phyloP scores from a whole-genome alignment of 1,140 invertebrate species.

The Zeugodacus cucurbitae region DNA sequence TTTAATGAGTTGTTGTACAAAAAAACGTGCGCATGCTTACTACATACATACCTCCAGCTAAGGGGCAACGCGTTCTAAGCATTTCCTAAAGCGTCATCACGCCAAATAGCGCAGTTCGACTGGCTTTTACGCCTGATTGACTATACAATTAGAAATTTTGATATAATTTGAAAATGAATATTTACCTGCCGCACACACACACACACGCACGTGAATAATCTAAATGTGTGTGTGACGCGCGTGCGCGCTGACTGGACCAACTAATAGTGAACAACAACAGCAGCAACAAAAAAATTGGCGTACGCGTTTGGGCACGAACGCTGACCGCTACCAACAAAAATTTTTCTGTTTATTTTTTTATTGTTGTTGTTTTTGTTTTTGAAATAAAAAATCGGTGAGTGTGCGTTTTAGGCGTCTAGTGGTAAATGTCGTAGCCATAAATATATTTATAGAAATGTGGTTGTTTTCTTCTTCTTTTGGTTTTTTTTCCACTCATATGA shows the following conservation, averaged over 20 bases:
- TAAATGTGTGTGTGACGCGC: not conserved
- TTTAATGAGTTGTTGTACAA: too few species aligned
- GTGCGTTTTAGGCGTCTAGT: not conserved
- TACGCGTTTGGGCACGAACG: not conserved
- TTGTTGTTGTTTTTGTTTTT: too few species aligned
- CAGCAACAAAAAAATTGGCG: not conserved
- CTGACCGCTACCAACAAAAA: not conserved
- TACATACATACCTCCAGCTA: not conserved
- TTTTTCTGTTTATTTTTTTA: too few species aligned
- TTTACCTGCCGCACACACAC: not conserved
- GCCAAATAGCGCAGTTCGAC: not conserved
- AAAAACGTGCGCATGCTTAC: too few species aligned
- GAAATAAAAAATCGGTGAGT: not conserved
- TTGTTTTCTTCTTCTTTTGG: not conserved
- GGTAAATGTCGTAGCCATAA: not conserved
- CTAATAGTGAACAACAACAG: not conserved
- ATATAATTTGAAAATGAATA: not conserved
- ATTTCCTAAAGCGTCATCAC: not conserved
- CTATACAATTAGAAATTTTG: conserved; percentile 1
- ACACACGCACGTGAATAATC: not conserved
- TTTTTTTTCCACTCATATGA: not conserved
- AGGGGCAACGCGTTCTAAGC: not conserved
- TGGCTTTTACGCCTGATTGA: not conserved
- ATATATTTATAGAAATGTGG: not conserved
- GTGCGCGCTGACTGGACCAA: not conserved